phyloP scores from a whole-genome alignment of 2,888 invertebrate species.

The Ommatoiulus sabulosus region DNA sequence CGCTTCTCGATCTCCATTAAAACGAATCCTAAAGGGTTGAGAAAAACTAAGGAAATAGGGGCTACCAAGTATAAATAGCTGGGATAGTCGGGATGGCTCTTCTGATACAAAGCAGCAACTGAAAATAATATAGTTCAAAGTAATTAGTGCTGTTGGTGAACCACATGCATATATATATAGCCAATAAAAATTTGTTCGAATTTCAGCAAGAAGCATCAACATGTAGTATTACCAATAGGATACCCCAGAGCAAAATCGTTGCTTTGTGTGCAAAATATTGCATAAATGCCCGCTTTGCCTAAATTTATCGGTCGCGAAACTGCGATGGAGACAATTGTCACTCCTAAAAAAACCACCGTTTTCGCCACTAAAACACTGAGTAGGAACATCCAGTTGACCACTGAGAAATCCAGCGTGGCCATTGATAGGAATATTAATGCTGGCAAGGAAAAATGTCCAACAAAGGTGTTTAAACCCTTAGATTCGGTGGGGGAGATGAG shows the following conservation, averaged over 20 bases:
- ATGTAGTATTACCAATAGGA: conserved; percentile 81
- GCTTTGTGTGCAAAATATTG: conserved; percentile 95
- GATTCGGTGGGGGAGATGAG: conserved; percentile 85
- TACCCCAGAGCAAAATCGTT: conserved; percentile 98
- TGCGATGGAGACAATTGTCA: conserved; percentile 81
- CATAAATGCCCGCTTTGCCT: conserved; percentile 89
- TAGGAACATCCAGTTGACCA: conserved; percentile 93
- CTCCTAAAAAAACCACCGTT: conserved; percentile 83
- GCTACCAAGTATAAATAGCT: conserved; percentile 92
- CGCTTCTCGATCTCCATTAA: conserved; percentile 85
- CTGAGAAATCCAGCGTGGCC: conserved; percentile 82
- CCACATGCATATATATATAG: too few species aligned
- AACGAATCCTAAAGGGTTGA: conserved; percentile 92
- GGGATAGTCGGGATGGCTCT: conserved; percentile 89
- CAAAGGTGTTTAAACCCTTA: conserved; percentile 91
- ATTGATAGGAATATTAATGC: conserved; percentile 91
- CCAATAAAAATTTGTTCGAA: too few species aligned
- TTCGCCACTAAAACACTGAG: conserved; percentile 86
- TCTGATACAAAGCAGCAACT: conserved; percentile 87
- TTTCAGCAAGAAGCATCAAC: too few species aligned
- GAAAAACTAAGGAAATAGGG: conserved; percentile 90
- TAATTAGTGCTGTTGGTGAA: background rate
- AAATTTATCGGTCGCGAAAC: conserved; percentile 81
- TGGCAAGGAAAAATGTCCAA: conserved; percentile 93
- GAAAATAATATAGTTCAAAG: conserved; percentile 61